Conservation (phyloP, 2,797 vertebrate genomes). For the Okamejei kenojei region DNA sequence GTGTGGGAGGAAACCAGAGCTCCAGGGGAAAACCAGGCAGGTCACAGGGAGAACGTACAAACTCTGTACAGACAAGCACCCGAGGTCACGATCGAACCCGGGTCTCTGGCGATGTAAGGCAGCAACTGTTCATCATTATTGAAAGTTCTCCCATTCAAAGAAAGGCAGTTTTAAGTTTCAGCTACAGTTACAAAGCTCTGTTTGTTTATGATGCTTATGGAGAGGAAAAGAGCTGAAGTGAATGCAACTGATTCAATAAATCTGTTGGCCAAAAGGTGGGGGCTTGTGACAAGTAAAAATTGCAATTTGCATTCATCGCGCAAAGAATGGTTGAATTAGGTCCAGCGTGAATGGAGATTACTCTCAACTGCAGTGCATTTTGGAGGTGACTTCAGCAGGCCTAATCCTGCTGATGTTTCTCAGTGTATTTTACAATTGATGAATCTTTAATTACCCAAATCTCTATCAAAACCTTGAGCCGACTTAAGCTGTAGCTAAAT, state of each 20-base stretch:
- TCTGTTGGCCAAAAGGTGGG: neutral
- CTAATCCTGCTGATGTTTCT: neutral
- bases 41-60: too few relatives aligned
- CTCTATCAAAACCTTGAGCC: neutral
- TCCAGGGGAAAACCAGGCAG: too few relatives aligned
- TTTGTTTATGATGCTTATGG: neutral
- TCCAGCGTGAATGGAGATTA: neutral
- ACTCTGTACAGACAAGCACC: too few relatives aligned
- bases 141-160: neutral
- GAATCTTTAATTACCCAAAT: neutral
- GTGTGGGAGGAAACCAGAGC: too few relatives aligned
- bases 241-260: neutral
- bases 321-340: too few relatives aligned
- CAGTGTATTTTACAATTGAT: neutral
- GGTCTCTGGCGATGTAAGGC: too few relatives aligned
- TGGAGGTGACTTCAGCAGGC: neutral
- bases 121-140: neutral
- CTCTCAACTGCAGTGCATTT: neutral
- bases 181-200: neutral
- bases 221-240: neutral
- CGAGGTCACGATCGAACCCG: too few relatives aligned
- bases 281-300: neutral
- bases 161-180: neutral
- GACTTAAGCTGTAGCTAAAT: neutral
- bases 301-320: neutral